phyloP scores from a whole-genome alignment of 2,888 invertebrate genomes.

The Hipparchia semele region DNA sequence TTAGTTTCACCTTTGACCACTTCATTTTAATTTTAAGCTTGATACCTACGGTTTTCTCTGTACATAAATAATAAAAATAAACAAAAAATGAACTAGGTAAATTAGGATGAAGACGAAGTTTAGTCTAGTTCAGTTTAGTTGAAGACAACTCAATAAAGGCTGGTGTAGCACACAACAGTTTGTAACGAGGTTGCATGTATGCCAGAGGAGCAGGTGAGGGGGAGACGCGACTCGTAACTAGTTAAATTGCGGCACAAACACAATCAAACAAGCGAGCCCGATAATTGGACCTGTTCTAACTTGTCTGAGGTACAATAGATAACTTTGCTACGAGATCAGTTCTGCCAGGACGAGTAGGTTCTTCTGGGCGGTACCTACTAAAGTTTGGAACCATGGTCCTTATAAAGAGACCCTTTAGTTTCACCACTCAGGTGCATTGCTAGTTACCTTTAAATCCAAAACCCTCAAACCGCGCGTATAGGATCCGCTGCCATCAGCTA shows the following conservation, averaged over 20 bases:
- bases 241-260: neutral
- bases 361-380: neutral
- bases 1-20: too few species aligned
- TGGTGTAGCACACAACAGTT: neutral
- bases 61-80: too few species aligned
- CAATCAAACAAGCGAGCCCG: constrained; percentile 2
- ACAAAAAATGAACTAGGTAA: neutral
- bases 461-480: too few species aligned
- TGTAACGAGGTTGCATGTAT: constrained; percentile 4
- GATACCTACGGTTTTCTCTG: too few species aligned
- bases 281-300: constrained; percentile 10
- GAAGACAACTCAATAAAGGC: neutral
- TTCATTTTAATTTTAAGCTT: too few species aligned
- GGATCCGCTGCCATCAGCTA: too few species aligned
- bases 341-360: neutral
- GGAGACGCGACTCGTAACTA: neutral
- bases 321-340: neutral
- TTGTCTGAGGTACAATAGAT: neutral
- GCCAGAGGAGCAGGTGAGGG: neutral
- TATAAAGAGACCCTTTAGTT: too few species aligned
- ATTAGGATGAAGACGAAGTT: neutral
- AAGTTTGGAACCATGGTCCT: too few species aligned
- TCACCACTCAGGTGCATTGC: too few species aligned
- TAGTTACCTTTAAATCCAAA: too few species aligned
- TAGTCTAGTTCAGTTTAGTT: neutral